Percentiles rank a stretch among this genome's conserved stretches.
Evolutionary conservation across 2,113 vertebrate genomes (phyloP).

Genomic region (Tenrec ecaudatus): DNA sequence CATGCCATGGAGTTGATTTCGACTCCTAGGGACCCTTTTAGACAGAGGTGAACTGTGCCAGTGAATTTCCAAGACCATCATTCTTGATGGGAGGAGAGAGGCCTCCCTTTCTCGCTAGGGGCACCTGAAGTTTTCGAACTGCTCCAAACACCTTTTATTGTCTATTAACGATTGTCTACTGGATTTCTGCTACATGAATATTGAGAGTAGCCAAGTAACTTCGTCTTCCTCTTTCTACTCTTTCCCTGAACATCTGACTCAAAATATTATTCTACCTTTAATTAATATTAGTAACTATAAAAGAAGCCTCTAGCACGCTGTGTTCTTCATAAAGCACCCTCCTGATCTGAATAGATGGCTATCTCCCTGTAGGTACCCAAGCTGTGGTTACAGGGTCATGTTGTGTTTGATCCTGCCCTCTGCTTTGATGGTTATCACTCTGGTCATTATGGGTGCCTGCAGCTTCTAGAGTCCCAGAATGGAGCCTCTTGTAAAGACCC

Average conservation of each 20-base stretch:
- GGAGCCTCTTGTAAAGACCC: neutral
- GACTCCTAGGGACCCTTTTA: no score
- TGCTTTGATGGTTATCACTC: neutral
- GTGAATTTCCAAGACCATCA: no score
- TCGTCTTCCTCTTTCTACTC: neutral
- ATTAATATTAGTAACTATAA: neutral
- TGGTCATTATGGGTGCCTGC: neutral
- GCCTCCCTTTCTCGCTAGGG: no score
- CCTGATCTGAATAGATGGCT: neutral
- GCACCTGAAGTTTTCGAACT: no score
- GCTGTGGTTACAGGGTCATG: no score
- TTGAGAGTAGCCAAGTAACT: conserved; percentile 22
- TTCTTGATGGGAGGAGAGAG: no score
- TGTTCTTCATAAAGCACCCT: neutral
- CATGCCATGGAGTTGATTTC: no score
- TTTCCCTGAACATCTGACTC: neutral
- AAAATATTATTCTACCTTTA: neutral
- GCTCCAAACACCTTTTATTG: neutral
- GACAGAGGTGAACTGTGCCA: no score
- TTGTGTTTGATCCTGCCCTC: neutral
- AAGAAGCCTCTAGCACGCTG: no score
- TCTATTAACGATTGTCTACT: neutral
- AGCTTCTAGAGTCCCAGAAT: neutral
- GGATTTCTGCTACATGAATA: neutral
- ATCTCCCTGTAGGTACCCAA: no score